Base-by-base conservation (phyloP, 2,797 vertebrate species). In the Cetoscarus ocellatus region DNA sequence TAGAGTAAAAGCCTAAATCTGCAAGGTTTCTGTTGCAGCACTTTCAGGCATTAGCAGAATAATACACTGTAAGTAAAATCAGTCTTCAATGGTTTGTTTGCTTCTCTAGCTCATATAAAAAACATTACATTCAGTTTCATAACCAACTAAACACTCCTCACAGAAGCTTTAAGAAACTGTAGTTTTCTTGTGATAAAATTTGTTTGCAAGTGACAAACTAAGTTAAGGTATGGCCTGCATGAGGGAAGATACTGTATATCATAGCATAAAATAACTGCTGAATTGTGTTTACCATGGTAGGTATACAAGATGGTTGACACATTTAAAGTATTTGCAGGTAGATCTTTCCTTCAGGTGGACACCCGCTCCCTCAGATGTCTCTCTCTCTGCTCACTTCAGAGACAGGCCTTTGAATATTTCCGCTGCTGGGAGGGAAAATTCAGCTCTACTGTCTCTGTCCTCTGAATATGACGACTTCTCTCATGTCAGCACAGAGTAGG, bases 251-350 rank as follows among this genome's bases (percentile, higher is more conserved):
- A 51, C 42, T n/a, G 50, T 40, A 27, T 71, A 47, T 56, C 42
- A 62, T 17, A 35, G 57, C 51, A 54, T 15, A 47, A 56, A 60
- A 27, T 67, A 54, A 67, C 56, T 48, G 14, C 0, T 54, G 51
- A 73, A 77, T 73, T 67, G 71, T 65, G 70, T 72, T 71, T 59
- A 19, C 48, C 49, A 36, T 72, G 63, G 27, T 50, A 52, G 47
- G 49, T 19, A 15, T 15, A 15, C 2, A 5, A 19, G 43, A 60
- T 84, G 56, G 40, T 47, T 60, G 1, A 3, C 6, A 15, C 6
- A 4, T 51, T 11, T 80, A 8, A 27, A 42, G 19, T 51, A 34
- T 79, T 34, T 50, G 34, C 1, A 15, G 19, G 64, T 27, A 36
- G 1, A 17, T 64, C 52, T 70, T 51, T 52, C 36, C 60, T 56